Conservation (phyloP, 2,113 vertebrate genomes). For the Boleophthalmus pectinirostris region DNA sequence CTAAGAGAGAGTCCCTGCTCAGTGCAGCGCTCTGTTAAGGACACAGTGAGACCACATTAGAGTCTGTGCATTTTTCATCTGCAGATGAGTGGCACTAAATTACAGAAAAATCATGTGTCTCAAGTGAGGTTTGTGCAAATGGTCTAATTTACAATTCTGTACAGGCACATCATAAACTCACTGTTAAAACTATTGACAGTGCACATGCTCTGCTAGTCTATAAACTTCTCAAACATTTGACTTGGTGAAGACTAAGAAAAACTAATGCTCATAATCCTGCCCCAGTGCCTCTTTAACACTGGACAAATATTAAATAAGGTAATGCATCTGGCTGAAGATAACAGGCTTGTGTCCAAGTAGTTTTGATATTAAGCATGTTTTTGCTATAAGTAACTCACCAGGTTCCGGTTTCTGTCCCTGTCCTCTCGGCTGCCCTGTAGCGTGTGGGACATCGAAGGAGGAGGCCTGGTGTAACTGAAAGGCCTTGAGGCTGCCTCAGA, state of each 20-base stretch:
- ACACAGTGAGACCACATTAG: conserved; percentile 74
- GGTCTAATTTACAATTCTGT: not conserved
- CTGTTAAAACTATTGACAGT: conserved; percentile 1
- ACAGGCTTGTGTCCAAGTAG: not conserved
- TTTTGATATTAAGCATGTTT: not conserved
- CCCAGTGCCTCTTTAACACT: not conserved
- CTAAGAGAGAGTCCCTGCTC: conserved; percentile 79
- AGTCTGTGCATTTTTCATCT: conserved; percentile 37
- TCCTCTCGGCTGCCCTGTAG: conserved; percentile 88
- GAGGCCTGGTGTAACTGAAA: conserved; percentile 84
- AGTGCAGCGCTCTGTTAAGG: conserved; percentile 75
- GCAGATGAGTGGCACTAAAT: conserved; percentile 27
- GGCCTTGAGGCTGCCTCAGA: conserved; percentile 55
- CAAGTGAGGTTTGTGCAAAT: conserved; percentile 25
- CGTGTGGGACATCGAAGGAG: conserved; percentile 76
- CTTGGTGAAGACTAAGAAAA: not conserved
- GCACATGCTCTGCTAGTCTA: not conserved
- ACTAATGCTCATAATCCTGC: not conserved
- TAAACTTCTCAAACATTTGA: not conserved
- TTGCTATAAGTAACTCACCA: conserved; percentile 84
- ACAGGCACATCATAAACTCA: not conserved
- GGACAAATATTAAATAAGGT: not conserved
- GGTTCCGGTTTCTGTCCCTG: conserved; percentile 84
- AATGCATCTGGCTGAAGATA: not conserved
- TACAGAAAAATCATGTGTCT: conserved; percentile 22